Conservation (phyloP, 2,888 invertebrate genomes). For the Petrolisthes manimaculis region DNA sequence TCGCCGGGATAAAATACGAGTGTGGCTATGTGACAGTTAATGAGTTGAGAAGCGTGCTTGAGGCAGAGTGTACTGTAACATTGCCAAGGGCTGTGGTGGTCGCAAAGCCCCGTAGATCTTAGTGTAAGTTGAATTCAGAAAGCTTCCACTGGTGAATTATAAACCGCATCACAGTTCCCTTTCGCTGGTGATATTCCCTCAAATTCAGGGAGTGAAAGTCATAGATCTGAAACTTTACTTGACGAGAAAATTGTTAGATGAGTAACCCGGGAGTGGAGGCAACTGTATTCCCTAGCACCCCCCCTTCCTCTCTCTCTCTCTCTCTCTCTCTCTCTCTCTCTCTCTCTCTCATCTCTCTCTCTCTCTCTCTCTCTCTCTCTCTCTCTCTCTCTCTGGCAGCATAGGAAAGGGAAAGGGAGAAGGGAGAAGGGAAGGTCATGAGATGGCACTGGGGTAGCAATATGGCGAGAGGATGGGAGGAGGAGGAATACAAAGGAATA, state of each 20-base stretch:
- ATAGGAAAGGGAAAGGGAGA: not conserved
- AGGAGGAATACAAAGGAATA: not conserved
- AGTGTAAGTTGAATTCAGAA: too few species aligned
- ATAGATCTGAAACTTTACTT: too few species aligned
- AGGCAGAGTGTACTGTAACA: too few species aligned
- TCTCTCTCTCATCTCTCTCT: not conserved
- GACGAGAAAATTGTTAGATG: too few species aligned
- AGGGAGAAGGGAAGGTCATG: not conserved
- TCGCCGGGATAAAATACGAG: too few species aligned
- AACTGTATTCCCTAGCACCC: not conserved
- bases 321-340: slow-evolving; percentile 11
- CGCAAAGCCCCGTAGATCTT: too few species aligned
- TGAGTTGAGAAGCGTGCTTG: too few species aligned
- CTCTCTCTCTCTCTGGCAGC: not conserved
- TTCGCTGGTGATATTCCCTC: not conserved
- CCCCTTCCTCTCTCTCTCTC: not conserved
- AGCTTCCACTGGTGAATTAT: too few species aligned
- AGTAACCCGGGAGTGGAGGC: too few species aligned
- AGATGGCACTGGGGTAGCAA: not conserved
- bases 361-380: not conserved
- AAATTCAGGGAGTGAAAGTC: too few species aligned
- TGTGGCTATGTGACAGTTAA: too few species aligned
- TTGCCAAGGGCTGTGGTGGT: too few species aligned
- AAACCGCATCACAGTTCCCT: not conserved
- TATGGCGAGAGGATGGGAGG: not conserved